Percentiles rank a stretch among this genome's conserved stretches.
Evolutionary conservation across 2,888 invertebrate species (phyloP).

Genomic region (Octodonta nipae): DNA sequence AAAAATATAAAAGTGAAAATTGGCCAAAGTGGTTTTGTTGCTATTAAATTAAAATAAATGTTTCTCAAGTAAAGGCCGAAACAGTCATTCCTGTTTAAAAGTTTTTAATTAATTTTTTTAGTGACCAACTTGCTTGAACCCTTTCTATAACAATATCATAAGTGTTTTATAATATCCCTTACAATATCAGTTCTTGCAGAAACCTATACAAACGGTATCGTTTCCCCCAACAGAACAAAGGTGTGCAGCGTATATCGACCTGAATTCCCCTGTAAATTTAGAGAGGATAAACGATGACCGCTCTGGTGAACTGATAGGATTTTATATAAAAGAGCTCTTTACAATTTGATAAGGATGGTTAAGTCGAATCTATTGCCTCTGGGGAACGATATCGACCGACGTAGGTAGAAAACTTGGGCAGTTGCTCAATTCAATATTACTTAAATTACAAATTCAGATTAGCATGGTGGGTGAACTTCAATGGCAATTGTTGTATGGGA

Average conservation of each 20-base stretch:
- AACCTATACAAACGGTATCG: no score
- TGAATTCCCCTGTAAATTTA: constrained; percentile 9
- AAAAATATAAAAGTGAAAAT: no score
- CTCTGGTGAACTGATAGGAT: constrained; percentile 31
- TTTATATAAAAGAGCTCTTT: constrained; percentile 34
- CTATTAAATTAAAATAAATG: no score
- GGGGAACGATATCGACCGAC: constrained; percentile 24
- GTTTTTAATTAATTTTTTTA: no score
- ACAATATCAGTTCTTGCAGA: no score
- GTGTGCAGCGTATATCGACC: constrained; percentile 6
- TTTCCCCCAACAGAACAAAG: constrained; percentile 3
- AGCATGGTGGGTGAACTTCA: constrained; percentile 20
- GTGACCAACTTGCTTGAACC: no score
- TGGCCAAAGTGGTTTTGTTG: no score
- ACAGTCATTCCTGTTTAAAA: no score
- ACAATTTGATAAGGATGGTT: constrained; percentile 35
- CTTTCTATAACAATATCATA: no score
- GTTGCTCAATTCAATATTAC: constrained; percentile 26
- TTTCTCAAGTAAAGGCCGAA: no score
- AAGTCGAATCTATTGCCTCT: constrained; percentile 29
- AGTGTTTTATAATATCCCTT: no score
- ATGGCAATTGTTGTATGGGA: constrained; percentile 10
- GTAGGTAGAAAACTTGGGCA: constrained; percentile 20
- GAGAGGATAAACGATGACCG: constrained; percentile 29
- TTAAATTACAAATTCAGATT: constrained; percentile 29